A percentile compares a stretch with the other conserved stretches of the same genome.
phyloP scores from a whole-genome alignment of 2,888 invertebrate species.

The Neelides folsomi region DNA sequence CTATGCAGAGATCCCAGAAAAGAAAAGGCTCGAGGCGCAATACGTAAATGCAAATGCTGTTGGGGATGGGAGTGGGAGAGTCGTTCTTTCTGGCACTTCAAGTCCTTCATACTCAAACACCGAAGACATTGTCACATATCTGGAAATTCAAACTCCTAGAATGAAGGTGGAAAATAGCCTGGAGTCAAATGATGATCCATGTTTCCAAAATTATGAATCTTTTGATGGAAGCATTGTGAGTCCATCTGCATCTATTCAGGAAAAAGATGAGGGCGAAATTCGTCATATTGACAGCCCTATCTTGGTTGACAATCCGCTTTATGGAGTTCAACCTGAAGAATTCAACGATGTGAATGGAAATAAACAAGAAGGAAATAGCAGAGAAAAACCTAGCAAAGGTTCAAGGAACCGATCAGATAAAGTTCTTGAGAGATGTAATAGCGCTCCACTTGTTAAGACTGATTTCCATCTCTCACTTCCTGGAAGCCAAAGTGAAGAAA shows the following conservation, averaged over 20 bases:
- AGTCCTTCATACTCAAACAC: constrained; percentile 25
- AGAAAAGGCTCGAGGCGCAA: neutral
- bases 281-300: constrained; percentile 26
- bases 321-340: constrained; percentile 11
- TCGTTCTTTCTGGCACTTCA: constrained; percentile 7
- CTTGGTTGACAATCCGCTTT: constrained; percentile 29
- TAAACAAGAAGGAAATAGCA: constrained; percentile 14
- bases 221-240: no score
- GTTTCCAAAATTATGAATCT: no score
- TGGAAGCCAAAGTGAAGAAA: no score
- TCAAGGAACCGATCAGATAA: constrained; percentile 11
- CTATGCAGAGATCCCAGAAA: constrained; percentile 24
- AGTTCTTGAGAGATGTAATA: constrained; percentile 26
- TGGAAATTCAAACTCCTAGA: constrained; percentile 19
- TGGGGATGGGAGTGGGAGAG: neutral
- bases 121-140: constrained; percentile 27
- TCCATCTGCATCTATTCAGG: neutral
- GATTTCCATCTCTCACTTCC: constrained; percentile 9
- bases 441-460: constrained; percentile 24
- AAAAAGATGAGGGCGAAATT: constrained; percentile 24
- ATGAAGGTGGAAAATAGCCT: constrained; percentile 5
- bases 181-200: neutral
- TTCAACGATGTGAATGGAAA: constrained; percentile 10
- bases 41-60: neutral
- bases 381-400: neutral